Base-by-base conservation (phyloP, 2,113 vertebrate genomes). In the Microtus montanus region DNA sequence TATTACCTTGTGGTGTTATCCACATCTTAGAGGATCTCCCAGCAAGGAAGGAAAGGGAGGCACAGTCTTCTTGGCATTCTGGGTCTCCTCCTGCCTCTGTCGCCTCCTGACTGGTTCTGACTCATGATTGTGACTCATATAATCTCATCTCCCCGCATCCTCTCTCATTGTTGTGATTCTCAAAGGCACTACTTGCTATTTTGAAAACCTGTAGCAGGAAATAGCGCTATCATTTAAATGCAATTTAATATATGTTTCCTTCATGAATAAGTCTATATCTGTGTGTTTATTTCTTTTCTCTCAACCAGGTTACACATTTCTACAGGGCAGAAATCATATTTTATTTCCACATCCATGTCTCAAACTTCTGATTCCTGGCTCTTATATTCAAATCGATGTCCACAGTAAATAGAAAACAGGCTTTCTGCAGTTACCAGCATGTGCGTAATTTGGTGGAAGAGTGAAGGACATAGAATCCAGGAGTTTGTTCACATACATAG, bases 261-360 rank as follows among this genome's bases (percentile, higher is more conserved):
- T 22, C 22, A 74, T 74, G 54, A 97, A 38, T 93, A 82, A 73
- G 41, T 88, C 68, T 88, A 1, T 75, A 52, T 58, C 24, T 73
- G 0, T 33, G 3, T 83, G 44, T 64, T 93, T 91, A 93, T 47
- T 77, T 78, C 58, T 77, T 61, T 75, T 78, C 35, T 80, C 44
- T 0, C 33, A 77, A 15, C 30, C 64, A 66, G 54, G 38, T 58
- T 52, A 44, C 38, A 92, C 3, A 54, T 93, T 92, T 91, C 68
- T 94, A 92, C 24, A 85, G 89, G 54, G 47, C 19, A 92, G 41
- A 19, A 79, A 79, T 88, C 30, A 82, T 30, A 6, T 87, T 88
- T 54, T 74, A 80, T 73, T 88, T 19, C 47, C 41, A 22, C 14
- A 63, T 86, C 8, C 22, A 19, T 79, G 20, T 52, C 49, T 84